Evolutionary conservation across 2,797 vertebrate genomes (phyloP).

Genomic region (Sebastes wilsoni): DNA sequence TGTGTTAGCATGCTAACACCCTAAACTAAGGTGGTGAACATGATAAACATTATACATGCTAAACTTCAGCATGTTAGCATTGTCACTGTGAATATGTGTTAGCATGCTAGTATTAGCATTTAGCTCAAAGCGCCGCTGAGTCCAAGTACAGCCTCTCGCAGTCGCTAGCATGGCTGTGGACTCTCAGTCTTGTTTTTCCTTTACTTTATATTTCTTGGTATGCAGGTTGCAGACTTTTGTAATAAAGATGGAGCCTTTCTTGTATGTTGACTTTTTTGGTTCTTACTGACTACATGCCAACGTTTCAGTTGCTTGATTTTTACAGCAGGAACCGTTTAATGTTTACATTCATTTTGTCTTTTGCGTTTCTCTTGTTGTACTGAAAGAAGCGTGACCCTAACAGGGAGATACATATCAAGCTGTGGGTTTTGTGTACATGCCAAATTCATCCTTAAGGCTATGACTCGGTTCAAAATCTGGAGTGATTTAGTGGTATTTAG

Average conservation of each 20-base stretch:
- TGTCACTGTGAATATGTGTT: no score
- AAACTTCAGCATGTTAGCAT: no score
- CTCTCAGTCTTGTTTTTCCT: not conserved
- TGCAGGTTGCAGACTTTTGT: not conserved
- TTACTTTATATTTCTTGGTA: not conserved
- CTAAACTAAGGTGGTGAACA: no score
- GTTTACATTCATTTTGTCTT: not conserved
- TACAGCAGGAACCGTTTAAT: not conserved
- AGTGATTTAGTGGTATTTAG: slow-evolving; percentile 1
- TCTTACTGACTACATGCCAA: not conserved
- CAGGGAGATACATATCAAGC: not conserved
- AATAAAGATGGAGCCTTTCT: not conserved
- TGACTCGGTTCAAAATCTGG: not conserved
- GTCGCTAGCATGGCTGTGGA: no score
- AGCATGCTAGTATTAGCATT: no score
- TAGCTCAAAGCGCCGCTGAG: no score
- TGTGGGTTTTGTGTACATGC: not conserved
- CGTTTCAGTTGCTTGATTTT: not conserved
- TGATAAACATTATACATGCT: no score
- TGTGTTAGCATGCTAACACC: no score
- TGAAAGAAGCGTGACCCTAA: not conserved
- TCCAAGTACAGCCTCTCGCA: no score
- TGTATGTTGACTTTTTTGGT: not conserved
- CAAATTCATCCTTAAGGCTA: not conserved
- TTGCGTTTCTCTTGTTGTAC: not conserved